Evolutionary conservation across 1,140 invertebrate species (phyloP), one percentile per base, ranked within the genome.

Genomic region (Anoplophora glabripennis): DNA sequence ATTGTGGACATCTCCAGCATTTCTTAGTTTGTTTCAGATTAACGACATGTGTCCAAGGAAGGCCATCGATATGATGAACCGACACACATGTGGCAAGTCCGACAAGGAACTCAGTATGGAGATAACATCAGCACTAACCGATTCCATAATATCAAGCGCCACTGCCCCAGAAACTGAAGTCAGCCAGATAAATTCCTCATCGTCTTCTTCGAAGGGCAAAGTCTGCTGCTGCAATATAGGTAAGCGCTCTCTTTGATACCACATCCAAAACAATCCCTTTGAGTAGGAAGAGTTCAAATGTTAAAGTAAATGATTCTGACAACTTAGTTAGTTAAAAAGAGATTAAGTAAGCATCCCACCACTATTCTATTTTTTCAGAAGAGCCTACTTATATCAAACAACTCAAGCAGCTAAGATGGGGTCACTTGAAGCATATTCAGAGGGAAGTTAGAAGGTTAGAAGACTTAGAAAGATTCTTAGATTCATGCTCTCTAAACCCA

Each of bases 371-470:
- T 49, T 47, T 47, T 38, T 28, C 41, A 56, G 54, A 56, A 47
- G 44, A 56, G 18, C 54, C 54, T 7, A 53, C 14, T 1, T 68
- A 65, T 41, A 59, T 76, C 21, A 76, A 71, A 47, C 72, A 75
- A 40, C 55, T 79, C 21, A 76, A 76, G 53, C 67, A 71, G 40
- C 57, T 78, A 21, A 68, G 77, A 11, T 77, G 74, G 73, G 70
- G 72, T 17, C 76, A 78, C 48, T 59, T 80, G 46, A 75, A 76
- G 56, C 77, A 76, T 42, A 79, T 80, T 28, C 77, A 77, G 47
- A 64, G 72, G 1, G 74, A 78, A 56, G 67, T 76, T 4, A 68
- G 61, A 40, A 68, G 75, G 53, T 57, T 79, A 7, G 75, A 75
- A 14, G 72, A 75, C 28, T 65, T 80, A 11, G 77, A 80, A 55